Conservation (phyloP, 2,113 vertebrate genomes). For the Aphelocoma coerulescens region DNA sequence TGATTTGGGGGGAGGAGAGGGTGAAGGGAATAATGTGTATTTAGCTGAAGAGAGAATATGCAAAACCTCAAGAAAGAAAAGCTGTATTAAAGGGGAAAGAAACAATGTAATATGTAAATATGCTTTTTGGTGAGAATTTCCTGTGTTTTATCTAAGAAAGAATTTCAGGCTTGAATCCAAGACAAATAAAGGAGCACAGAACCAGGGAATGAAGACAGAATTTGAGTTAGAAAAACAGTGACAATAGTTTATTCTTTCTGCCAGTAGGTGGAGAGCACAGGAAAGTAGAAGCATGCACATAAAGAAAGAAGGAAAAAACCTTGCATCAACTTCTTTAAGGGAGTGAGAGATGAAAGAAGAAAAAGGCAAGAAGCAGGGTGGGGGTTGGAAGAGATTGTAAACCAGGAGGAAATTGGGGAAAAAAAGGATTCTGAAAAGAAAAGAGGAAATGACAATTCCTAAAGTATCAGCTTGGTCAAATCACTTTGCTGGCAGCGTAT, state of each 20-base stretch:
- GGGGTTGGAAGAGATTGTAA: not conserved
- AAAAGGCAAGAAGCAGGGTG: not conserved
- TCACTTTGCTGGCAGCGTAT: not conserved
- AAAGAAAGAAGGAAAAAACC: not conserved
- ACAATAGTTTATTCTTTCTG: not conserved
- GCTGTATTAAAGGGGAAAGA: not conserved
- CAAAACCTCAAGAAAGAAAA: not conserved
- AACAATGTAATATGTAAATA: not conserved
- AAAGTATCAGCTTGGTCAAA: not conserved
- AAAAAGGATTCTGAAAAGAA: not conserved
- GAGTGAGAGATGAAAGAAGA: not conserved
- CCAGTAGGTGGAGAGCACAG: constrained; percentile 25
- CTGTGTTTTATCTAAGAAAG: constrained; percentile 8
- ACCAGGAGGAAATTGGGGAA: not conserved
- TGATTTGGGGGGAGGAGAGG: not conserved
- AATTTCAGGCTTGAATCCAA: constrained; percentile 2
- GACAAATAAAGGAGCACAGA: not conserved
- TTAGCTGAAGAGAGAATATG: not conserved
- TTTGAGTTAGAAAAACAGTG: not conserved
- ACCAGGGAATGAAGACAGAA: not conserved
- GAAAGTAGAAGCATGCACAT: not conserved
- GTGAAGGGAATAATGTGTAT: not conserved
- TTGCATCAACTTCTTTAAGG: not conserved
- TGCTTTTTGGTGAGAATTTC: constrained; percentile 19
- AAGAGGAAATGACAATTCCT: not conserved